Percentiles rank a stretch among this genome's conserved stretches.
Evolutionary conservation across 2,113 vertebrate genomes (phyloP).

Genomic region (Cebus imitator): DNA sequence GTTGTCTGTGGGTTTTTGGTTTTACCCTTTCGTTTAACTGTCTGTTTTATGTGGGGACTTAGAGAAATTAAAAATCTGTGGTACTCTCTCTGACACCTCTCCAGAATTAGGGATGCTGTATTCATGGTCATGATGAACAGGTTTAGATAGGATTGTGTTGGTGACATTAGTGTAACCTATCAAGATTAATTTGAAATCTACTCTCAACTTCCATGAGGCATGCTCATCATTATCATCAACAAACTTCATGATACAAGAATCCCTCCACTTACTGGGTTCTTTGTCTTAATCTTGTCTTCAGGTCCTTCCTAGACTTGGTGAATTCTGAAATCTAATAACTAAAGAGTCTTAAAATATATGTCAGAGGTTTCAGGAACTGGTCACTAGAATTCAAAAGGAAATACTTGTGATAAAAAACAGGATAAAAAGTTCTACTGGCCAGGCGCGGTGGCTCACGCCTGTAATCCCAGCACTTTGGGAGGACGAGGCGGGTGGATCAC

Average conservation of each 20-base stretch:
- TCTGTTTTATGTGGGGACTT: neutral
- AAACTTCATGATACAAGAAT: neutral
- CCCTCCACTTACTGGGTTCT: neutral
- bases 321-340: conserved; percentile 13
- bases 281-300: neutral
- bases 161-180: neutral
- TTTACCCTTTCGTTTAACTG: neutral
- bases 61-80: conserved; percentile 21
- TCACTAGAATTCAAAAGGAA: neutral
- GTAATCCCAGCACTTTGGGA: no score
- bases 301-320: neutral
- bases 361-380: neutral
- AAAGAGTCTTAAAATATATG: neutral
- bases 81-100: neutral
- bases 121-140: neutral
- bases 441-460: no score
- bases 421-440: neutral
- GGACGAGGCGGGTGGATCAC: no score
- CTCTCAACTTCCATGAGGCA: neutral
- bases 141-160: neutral
- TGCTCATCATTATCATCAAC: neutral
- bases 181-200: conserved; percentile 19
- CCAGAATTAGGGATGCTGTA: neutral
- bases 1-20: neutral
- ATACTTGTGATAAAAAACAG: neutral